These are phyloP conservation scores for Heliconius hermathena DNA, from an alignment of 1,140 invertebrate genomes.

Conservation along the genomic window DNA sequence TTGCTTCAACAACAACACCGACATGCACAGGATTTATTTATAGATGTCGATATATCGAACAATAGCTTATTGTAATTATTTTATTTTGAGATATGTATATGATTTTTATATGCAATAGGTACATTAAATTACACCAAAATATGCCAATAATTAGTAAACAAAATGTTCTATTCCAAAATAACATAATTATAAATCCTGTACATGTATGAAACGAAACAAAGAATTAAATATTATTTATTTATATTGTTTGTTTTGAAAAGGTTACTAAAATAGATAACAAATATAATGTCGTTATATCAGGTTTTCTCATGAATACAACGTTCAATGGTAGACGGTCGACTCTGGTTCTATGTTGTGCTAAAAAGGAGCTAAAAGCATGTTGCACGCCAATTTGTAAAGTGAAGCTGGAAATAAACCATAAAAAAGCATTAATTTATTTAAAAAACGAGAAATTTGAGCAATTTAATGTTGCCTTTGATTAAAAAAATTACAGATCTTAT, in stretches of 20 bases:
- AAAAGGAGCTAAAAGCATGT: background rate
- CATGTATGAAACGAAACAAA: background rate
- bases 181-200: background rate
- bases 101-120: too few species aligned
- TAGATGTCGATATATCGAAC: background rate
- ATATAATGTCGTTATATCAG: background rate
- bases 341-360: background rate
- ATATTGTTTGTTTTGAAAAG: background rate
- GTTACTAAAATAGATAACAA: background rate
- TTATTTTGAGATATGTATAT: background rate
- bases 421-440: too few species aligned
- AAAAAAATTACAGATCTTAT: too few species aligned
- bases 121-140: too few species aligned
- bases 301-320: background rate
- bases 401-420: too few species aligned
- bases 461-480: too few species aligned
- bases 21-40: constrained; percentile 20
- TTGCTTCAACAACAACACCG: constrained; percentile 31
- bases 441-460: too few species aligned
- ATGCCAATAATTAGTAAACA: too few species aligned
- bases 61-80: background rate
- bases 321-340: constrained; percentile 6
- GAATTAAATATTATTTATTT: constrained; percentile 1
- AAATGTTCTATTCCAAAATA: too few species aligned
- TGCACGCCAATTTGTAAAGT: background rate